Conservation (phyloP, 2,888 invertebrate genomes). For the Aelia acuminata region DNA sequence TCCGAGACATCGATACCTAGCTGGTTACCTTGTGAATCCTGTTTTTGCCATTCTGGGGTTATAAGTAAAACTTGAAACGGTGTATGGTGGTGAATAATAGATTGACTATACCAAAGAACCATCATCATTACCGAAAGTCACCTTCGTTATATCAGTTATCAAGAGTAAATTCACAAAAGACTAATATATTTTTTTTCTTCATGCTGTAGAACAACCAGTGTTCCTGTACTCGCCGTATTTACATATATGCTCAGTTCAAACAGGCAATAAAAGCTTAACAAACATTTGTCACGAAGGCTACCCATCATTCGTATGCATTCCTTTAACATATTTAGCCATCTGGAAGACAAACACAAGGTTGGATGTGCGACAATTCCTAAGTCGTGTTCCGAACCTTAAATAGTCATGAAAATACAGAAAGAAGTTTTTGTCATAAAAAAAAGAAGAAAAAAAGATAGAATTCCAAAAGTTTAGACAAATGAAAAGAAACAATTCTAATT, state of each 20-base stretch:
- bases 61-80: too few species aligned
- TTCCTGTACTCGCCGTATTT: neutral
- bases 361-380: neutral
- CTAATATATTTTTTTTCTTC: too few species aligned
- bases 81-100: too few species aligned
- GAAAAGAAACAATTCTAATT: too few species aligned
- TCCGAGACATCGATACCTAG: neutral
- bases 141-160: too few species aligned
- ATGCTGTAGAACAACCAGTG: too few species aligned
- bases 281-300: neutral
- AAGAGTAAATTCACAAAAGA: too few species aligned
- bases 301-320: neutral
- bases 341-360: neutral
- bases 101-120: too few species aligned
- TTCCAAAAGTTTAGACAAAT: too few species aligned
- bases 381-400: neutral
- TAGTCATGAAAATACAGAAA: neutral
- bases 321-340: neutral
- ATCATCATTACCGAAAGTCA: too few species aligned
- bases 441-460: neutral
- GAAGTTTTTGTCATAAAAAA: neutral
- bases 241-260: neutral
- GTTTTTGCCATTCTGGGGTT: neutral
- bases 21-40: neutral
- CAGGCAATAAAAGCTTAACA: neutral